Evolutionary conservation across 2,113 vertebrate species (phyloP).

Genomic region (Orientallactaga bullata): DNA sequence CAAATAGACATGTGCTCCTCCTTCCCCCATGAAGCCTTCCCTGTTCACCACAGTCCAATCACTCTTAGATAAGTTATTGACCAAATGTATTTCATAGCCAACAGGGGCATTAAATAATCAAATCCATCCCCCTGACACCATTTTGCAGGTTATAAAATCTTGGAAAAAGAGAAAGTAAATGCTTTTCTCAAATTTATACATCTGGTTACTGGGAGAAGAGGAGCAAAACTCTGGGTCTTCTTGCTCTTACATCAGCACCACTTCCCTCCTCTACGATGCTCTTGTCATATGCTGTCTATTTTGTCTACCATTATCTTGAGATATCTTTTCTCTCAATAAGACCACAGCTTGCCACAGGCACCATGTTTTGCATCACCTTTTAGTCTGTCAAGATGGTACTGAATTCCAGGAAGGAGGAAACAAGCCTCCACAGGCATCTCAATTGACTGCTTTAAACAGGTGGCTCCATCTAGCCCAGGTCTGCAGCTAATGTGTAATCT

Average conservation of each 20-base stretch:
- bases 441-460: neutral
- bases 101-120: neutral
- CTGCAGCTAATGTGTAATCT: neutral
- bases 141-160: constrained; percentile 47
- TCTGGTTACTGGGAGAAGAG: neutral
- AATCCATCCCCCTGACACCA: neutral
- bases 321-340: neutral
- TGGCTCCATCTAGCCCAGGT: no score
- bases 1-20: constrained; percentile 4
- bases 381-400: neutral
- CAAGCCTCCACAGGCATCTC: neutral
- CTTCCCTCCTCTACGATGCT: neutral
- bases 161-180: neutral
- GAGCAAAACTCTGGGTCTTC: neutral
- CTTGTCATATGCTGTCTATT: neutral
- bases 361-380: neutral
- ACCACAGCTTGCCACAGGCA: neutral
- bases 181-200: neutral
- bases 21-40: constrained; percentile 38
- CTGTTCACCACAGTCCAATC: neutral
- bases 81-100: constrained; percentile 5
- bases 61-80: neutral
- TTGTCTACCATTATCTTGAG: neutral
- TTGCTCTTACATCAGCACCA: neutral
- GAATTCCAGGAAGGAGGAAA: neutral